Base-by-base conservation (phyloP, 2,888 invertebrate species). In the Stenurella melanura region DNA sequence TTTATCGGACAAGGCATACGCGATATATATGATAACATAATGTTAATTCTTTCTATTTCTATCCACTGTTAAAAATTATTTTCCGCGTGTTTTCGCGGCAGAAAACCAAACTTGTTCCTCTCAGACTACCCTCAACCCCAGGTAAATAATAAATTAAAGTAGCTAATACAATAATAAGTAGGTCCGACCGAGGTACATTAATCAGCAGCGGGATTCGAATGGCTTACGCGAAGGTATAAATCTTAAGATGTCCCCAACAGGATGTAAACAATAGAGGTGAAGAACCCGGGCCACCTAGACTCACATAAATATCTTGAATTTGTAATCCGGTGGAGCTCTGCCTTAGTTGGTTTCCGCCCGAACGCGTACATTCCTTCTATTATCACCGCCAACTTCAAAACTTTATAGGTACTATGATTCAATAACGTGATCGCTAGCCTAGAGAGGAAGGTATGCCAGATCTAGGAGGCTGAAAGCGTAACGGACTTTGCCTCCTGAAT, bases 191-290 rank as follows among this genome's bases (percentile, higher is more conserved):
- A 69, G 75, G 80, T 72, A 75, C 84, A 85, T 86, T 84, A 84
- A 86, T 86, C 86, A 86, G 83, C 78, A 83, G 81, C 78, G 83
- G 84, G 84, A 85, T 86, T 83, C 85, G 82, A 84, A 84, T 83
- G 83, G 84, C 85, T 86, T 86, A 82, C 81, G 78, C 75, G 79
- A 83, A 79, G 83, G 84, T 86, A 88, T 89, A 89, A 89, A 89
- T 89, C 87, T 88, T 83, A 85, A 88, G 87, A 88, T 88, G 89
- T 88, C 89, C 88, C 87, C 87, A 87, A 87, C 89, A 87, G 88
- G 87, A 87, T 86, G 89, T 89, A 89, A 89, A 89, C 89, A 89
- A 89, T 89, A 82, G 86, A 88, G 89, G 88, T 87, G 88, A 87
- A 87, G 87, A 87, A 86, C 88, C 87, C 86, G 83, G 87, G 87